Evolutionary conservation across 2,797 vertebrate genomes (phyloP), one percentile per base, ranked within the genome.

Genomic region (Coccyzus lansbergi): DNA sequence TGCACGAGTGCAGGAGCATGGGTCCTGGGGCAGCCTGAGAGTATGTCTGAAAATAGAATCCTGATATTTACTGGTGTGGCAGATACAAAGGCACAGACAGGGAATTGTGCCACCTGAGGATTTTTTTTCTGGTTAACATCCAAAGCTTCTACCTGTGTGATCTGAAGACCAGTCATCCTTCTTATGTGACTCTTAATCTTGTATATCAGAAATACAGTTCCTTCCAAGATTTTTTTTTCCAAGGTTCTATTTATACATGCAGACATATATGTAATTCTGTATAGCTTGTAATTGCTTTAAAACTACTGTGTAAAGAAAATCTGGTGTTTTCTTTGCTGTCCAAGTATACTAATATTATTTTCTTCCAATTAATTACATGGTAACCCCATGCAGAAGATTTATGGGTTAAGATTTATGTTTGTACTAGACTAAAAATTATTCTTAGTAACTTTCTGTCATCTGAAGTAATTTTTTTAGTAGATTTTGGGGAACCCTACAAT

Each of bases 331-430:
- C 56, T 91, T 85, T 51, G 48, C 90, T 67, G 52, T 42, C 59
- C 46, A 88, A 83, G 49, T 18, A 25, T 1, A 10, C 65, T n/a
- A 55, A 49, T 88, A 65, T 42, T 92, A 58, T 93, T 95, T 93
- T 72, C 72, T 83, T 72, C 80, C 80, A 76, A 83, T 88, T 94
- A 95, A 90, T 89, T 84, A 72, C 52, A 34, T 4, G 1, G 44
- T 94, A 82, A 94, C 91, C 78, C 59, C 46, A 20, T 48, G 70
- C 52, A 82, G 53, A 70, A 83, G 92, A 87, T 75, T 70, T 79
- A 49, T 62, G 44, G 22, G 29, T 94, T 85, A 71, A 82, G 51
- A 29, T 36, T 83, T 63, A 22, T 34, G 16, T 46, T 78, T 64
- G 26, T 56, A 36, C 26, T n/a, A 34, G 44, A 42, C 40, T 88